These are phyloP conservation scores for Dicyrtomina minuta DNA, from an alignment of 2,888 invertebrate genomes.

Conservation along the genomic window DNA sequence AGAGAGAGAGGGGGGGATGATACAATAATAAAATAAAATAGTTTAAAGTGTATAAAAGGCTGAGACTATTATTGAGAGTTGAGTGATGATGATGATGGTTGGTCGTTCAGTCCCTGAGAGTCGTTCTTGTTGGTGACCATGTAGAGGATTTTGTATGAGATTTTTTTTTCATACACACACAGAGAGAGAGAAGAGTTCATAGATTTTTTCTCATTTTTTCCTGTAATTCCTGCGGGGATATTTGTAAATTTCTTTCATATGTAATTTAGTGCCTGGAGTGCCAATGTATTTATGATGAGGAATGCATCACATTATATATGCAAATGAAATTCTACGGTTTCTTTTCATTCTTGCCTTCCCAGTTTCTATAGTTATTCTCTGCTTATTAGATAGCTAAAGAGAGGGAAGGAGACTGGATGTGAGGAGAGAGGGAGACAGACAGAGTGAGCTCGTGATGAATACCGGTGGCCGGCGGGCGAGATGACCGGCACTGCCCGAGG, in stretches of 20 bases:
- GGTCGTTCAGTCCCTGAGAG: no score
- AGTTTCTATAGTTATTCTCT: conserved; percentile 5
- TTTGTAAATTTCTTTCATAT: conserved; percentile 15
- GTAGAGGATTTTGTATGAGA: conserved; percentile 15
- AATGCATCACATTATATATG: conserved; percentile 44
- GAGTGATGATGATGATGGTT: no score
- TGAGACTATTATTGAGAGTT: no score
- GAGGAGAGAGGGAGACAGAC: conserved; percentile 13
- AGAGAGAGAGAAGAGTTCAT: conserved; percentile 11
- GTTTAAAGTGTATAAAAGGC: no score
- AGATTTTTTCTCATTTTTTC: conserved; percentile 12
- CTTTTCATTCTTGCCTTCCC: conserved; percentile 25
- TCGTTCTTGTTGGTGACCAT: conserved; percentile 29
- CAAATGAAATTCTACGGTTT: conserved; percentile 44
- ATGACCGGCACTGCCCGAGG: conserved; percentile 40
- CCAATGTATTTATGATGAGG: conserved; percentile 46
- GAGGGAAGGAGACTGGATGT: background rate
- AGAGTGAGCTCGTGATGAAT: no score
- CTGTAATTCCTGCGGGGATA: background rate
- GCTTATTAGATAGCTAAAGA: background rate
- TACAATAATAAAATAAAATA: no score
- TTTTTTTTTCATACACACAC: no score
- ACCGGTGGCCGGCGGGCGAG: conserved; percentile 31
- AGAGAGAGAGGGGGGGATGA: no score
- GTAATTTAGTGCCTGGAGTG: conserved; percentile 42